These are phyloP conservation scores for Muntiacus muntjak DNA, from an alignment of 2,113 vertebrate genomes.

Conservation along the genomic window DNA sequence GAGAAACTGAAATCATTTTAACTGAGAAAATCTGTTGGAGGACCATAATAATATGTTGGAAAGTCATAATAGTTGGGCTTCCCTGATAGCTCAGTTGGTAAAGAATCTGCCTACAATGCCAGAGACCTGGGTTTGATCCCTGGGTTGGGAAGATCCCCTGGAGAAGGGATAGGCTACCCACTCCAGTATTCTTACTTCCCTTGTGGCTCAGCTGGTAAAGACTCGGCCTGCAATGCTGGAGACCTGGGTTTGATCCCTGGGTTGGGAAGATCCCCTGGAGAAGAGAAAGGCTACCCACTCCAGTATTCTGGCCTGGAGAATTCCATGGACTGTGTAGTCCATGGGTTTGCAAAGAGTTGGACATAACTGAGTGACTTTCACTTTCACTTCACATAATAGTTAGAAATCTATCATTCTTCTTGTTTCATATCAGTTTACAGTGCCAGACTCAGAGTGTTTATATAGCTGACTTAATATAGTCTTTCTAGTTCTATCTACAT, in stretches of 20 bases:
- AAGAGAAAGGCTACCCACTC: background rate
- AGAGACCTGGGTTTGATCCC: background rate
- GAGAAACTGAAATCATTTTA: background rate
- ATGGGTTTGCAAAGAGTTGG: fast-evolving
- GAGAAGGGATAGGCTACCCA: background rate
- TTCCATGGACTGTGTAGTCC: background rate
- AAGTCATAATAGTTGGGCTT: background rate
- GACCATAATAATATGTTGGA: background rate
- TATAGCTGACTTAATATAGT: background rate
- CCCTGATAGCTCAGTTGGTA: background rate
- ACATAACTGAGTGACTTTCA: background rate
- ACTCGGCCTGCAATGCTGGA: background rate
- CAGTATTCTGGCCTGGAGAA: background rate
- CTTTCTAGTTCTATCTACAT: background rate
- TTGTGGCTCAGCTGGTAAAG: background rate
- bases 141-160: background rate
- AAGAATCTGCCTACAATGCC: background rate
- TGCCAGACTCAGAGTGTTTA: background rate
- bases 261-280: background rate
- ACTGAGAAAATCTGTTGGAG: background rate
- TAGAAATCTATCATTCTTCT: background rate
- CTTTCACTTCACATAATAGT: background rate
- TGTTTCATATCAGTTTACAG: background rate
- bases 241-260: background rate
- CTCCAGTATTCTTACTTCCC: background rate